These are phyloP conservation scores for Allobates femoralis DNA, from an alignment of 2,797 vertebrate genomes.

Conservation along the genomic window DNA sequence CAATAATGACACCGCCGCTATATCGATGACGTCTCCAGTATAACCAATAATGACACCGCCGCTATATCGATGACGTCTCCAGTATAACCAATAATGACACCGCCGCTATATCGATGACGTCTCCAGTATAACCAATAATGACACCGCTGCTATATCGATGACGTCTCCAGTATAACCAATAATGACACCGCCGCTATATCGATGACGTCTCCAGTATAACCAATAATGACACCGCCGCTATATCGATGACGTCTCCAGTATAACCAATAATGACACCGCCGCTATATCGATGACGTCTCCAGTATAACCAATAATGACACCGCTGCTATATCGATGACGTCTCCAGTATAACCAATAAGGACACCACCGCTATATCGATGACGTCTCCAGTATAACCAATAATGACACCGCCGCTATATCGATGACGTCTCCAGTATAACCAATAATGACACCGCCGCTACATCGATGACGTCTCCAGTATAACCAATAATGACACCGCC, in stretches of 20 bases:
- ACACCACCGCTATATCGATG: neutral
- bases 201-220: neutral
- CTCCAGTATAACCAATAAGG: neutral
- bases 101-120: neutral
- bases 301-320: neutral
- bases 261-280: neutral
- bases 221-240: neutral
- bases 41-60: neutral
- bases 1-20: neutral
- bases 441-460: neutral
- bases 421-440: neutral
- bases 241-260: neutral
- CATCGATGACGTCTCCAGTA: neutral
- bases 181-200: neutral
- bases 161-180: neutral
- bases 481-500: neutral
- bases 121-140: neutral
- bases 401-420: neutral
- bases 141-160: neutral
- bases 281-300: neutral
- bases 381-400: neutral
- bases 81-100: neutral
- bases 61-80: neutral
- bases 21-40: neutral
- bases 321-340: neutral